Conservation (phyloP, 2,888 invertebrate species). For the Tinea pellionella region DNA sequence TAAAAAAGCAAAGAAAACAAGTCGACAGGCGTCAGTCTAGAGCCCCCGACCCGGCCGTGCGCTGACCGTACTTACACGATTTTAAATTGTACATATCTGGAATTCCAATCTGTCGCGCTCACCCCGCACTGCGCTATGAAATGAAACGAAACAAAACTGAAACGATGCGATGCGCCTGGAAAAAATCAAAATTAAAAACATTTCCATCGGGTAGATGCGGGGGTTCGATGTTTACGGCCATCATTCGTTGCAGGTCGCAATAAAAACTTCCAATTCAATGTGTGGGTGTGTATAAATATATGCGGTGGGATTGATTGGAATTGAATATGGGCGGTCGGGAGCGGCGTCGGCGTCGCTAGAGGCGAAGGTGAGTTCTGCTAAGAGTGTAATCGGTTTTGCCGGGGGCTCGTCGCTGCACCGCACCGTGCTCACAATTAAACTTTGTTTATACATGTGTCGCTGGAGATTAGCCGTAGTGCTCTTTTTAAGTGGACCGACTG, state of each 20-base stretch:
- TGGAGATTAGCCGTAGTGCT: slow-evolving; percentile 65
- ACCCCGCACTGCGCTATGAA: slow-evolving; percentile 64
- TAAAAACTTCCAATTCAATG: slow-evolving; percentile 47
- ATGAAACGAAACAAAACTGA: slow-evolving; percentile 69
- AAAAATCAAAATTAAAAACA: slow-evolving; percentile 68
- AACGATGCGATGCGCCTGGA: slow-evolving; percentile 56
- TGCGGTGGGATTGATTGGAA: slow-evolving; percentile 66
- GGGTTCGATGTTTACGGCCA: slow-evolving; percentile 66
- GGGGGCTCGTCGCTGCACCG: slow-evolving; percentile 26
- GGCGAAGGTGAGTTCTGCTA: slow-evolving; percentile 66
- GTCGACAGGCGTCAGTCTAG: slow-evolving; percentile 68
- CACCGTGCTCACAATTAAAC: slow-evolving; percentile 66
- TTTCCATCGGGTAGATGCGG: slow-evolving; percentile 50
- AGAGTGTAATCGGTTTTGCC: slow-evolving; percentile 70
- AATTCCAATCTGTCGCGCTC: slow-evolving; percentile 69
- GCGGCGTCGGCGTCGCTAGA: slow-evolving; percentile 32
- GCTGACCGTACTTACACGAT: slow-evolving; percentile 70
- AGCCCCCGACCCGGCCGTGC: slow-evolving; percentile 37
- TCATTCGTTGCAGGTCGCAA: slow-evolving; percentile 65
- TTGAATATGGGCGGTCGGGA: slow-evolving; percentile 62
- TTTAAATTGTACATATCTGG: slow-evolving; percentile 71
- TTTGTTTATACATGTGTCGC: slow-evolving; percentile 69
- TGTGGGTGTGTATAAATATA: slow-evolving; percentile 17
- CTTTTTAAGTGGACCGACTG: slow-evolving; percentile 64
- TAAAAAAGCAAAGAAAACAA: slow-evolving; percentile 68